Evolutionary conservation across 1,140 invertebrate species (phyloP).

Genomic region (Drosophila albomicans): DNA sequence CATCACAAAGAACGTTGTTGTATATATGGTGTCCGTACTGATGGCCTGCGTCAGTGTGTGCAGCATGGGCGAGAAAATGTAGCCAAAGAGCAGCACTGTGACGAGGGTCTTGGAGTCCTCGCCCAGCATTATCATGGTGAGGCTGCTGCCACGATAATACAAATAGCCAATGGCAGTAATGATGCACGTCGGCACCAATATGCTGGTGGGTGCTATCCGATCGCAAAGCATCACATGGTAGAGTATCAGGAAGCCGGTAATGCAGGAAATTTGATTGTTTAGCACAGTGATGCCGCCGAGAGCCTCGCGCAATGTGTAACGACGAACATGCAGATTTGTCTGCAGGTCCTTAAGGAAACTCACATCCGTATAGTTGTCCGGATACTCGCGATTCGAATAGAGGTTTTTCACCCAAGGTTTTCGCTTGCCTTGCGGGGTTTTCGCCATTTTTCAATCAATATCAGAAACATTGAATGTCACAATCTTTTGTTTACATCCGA

Average conservation of each 20-base stretch:
- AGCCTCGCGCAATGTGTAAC: constrained; percentile 89
- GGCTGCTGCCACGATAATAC: constrained; percentile 68
- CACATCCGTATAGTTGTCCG: constrained; percentile 96
- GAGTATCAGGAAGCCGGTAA: constrained; percentile 90
- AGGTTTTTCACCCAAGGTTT: constrained; percentile 93
- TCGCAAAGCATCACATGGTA: constrained; percentile 91
- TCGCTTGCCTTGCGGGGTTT: constrained; percentile 47
- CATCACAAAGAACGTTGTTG: constrained; percentile 94
- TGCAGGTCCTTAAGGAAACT: constrained; percentile 93
- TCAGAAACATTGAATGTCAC: constrained; percentile 23
- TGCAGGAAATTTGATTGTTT: constrained; percentile 90
- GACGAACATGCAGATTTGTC: constrained; percentile 92
- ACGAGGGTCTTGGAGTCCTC: constrained; percentile 89
- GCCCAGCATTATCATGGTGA: constrained; percentile 73
- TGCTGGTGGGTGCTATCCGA: constrained; percentile 87
- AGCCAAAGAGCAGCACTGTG: constrained; percentile 93
- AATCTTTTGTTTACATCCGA: constrained; percentile 37
- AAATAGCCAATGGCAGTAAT: constrained; percentile 86
- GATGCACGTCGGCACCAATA: constrained; percentile 87
- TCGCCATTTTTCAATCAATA: constrained; percentile 52
- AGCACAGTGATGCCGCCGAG: constrained; percentile 90
- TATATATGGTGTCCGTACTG: constrained; percentile 98
- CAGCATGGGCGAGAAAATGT: constrained; percentile 94
- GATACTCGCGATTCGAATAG: constrained; percentile 93
- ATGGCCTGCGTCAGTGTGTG: constrained; percentile 98